Conservation (phyloP, 2,797 vertebrate species). For the Lophius americanus region DNA sequence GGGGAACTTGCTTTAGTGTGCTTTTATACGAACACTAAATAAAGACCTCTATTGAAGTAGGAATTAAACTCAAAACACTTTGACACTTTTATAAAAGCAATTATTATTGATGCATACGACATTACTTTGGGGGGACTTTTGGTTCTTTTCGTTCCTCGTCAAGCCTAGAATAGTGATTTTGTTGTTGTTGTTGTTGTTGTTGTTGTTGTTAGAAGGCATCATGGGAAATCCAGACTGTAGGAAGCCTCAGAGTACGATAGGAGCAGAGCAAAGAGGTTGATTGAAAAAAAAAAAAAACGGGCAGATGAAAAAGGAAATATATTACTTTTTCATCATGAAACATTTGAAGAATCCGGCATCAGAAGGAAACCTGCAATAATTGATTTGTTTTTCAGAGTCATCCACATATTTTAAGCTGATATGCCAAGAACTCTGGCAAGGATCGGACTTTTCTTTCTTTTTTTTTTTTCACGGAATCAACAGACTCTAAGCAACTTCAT, state of each 20-base stretch:
- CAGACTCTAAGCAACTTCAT: too few relatives aligned
- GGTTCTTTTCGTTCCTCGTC: not conserved
- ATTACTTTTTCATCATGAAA: not conserved
- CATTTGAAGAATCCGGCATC: not conserved
- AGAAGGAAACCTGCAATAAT: not conserved
- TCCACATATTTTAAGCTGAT: too few relatives aligned
- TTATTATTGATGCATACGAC: not conserved
- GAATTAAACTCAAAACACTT: slow-evolving; percentile 8
- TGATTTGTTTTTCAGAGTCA: not conserved
- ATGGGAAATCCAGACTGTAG: slow-evolving; percentile 3
- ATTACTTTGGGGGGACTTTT: not conserved
- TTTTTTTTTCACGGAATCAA: too few relatives aligned
- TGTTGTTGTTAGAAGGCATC: slow-evolving; percentile 9
- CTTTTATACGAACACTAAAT: slow-evolving; percentile 16
- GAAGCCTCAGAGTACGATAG: not conserved
- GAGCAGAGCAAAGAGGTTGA: not conserved
- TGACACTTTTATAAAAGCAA: not conserved
- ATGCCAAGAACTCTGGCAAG: not conserved
- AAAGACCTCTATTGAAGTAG: slow-evolving; percentile 3
- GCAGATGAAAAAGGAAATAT: slow-evolving; percentile 2
- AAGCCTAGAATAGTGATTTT: too few relatives aligned
- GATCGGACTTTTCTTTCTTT: too few relatives aligned
- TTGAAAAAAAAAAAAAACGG: too few relatives aligned
- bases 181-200: too few relatives aligned
- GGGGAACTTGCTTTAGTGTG: slow-evolving; percentile 3